These are phyloP conservation scores for Trichoplusia ni DNA, from an alignment of 1,140 invertebrate species.

Conservation along the genomic window DNA sequence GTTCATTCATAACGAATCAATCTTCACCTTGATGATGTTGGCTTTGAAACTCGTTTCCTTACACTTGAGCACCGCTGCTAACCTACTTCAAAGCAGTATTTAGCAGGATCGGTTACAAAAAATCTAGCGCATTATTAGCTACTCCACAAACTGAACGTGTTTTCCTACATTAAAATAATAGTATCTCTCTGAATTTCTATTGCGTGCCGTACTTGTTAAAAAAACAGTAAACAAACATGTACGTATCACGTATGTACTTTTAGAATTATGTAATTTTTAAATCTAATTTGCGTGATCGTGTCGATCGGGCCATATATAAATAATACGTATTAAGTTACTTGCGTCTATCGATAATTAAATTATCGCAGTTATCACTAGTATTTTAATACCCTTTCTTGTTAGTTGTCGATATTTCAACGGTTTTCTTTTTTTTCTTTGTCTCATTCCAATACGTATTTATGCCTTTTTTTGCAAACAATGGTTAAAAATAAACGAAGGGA, in stretches of 20 bases:
- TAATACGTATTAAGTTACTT: neutral
- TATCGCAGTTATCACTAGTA: constrained; percentile 10
- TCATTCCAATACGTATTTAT: neutral
- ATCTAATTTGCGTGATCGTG: neutral
- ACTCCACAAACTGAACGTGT: too few species aligned
- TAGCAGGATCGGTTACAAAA: neutral
- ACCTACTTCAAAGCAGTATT: constrained; percentile 1
- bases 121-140: neutral
- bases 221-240: too few species aligned
- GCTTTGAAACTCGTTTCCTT: constrained; percentile 28
- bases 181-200: too few species aligned
- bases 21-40: constrained; percentile 23
- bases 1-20: neutral
- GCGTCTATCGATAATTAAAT: constrained; percentile 29
- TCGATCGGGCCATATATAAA: constrained; percentile 4
- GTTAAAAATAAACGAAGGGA: neutral
- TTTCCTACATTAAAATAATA: too few species aligned
- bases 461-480: neutral
- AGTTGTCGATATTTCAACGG: neutral
- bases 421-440: neutral
- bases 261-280: too few species aligned
- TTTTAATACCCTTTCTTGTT: neutral
- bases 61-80: constrained; percentile 18
- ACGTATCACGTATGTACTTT: too few species aligned
- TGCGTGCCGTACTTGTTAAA: too few species aligned